These are phyloP conservation scores for Apis mellifera DNA, from an alignment of 1,140 invertebrate genomes.

Conservation along the genomic window DNA sequence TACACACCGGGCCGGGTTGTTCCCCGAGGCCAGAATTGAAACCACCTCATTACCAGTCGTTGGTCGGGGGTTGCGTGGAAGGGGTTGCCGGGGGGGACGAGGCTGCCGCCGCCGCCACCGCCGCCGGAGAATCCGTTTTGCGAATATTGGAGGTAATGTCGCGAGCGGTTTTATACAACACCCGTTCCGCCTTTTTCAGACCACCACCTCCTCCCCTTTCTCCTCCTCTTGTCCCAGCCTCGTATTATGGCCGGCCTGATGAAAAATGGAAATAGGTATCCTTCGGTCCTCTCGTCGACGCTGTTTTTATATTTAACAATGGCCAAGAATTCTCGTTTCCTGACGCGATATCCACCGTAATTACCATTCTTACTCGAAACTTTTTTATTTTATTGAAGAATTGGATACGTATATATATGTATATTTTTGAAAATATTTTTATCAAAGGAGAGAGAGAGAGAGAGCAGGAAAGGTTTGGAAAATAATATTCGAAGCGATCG, in stretches of 20 bases:
- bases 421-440: not conserved
- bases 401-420: no score
- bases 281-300: constrained; percentile 56
- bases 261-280: constrained; percentile 79
- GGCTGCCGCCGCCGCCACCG: constrained; percentile 64
- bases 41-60: constrained; percentile 79
- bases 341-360: not conserved
- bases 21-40: constrained; percentile 80
- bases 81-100: constrained; percentile 53
- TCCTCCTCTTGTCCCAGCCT: constrained; percentile 12
- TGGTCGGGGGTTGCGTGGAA: constrained; percentile 41
- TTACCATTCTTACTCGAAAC: not conserved
- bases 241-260: constrained; percentile 69
- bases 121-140: constrained; percentile 80
- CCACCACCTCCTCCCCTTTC: constrained; percentile 25
- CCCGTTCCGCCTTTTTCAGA: constrained; percentile 60
- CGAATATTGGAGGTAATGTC: constrained; percentile 81
- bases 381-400: no score
- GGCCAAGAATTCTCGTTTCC: constrained; percentile 31
- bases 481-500: no score
- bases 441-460: not conserved
- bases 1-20: constrained; percentile 64
- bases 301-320: constrained; percentile 57
- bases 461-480: not conserved
- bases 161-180: constrained; percentile 80